A percentile compares a stretch with the other conserved stretches of the same genome.
phyloP scores from a whole-genome alignment of 2,888 invertebrate genomes.

The Tholera decimalis region DNA sequence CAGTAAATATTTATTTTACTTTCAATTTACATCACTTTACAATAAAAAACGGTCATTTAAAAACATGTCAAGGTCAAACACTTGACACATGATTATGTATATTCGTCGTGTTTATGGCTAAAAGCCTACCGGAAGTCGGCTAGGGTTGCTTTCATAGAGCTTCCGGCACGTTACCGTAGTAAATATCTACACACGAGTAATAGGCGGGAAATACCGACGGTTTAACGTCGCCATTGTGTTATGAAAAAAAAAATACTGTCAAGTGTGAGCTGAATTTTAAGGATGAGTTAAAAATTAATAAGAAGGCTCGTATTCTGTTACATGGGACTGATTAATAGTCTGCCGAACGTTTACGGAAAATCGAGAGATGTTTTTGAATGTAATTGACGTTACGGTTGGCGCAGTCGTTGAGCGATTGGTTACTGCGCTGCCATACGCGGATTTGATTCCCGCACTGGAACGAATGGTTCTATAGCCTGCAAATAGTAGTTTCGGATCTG shows the following conservation, averaged over 20 bases:
- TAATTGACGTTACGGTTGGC: too few relatives aligned
- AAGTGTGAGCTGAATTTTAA: conserved; percentile 27
- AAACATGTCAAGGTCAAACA: too few relatives aligned
- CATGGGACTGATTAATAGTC: too few relatives aligned
- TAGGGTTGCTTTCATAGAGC: conserved; percentile 70
- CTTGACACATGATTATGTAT: conserved; percentile 43
- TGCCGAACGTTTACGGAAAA: too few relatives aligned
- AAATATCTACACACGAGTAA: conserved; percentile 65
- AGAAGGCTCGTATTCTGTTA: too few relatives aligned
- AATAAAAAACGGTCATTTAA: too few relatives aligned
- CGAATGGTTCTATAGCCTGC: too few relatives aligned
- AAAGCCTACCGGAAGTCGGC: conserved; percentile 69
- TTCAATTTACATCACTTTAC: conserved; percentile 5
- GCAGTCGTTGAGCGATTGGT: too few relatives aligned
- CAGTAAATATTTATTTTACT: conserved; percentile 16
- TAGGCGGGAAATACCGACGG: conserved; percentile 63
- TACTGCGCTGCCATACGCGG: too few relatives aligned
- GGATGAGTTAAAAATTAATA: not conserved
- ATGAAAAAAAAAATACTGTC: conserved; percentile 56
- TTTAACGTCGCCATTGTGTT: conserved; percentile 61
- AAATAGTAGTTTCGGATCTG: too few relatives aligned
- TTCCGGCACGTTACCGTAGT: conserved; percentile 68
- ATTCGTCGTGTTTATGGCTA: conserved; percentile 63
- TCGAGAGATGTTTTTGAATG: too few relatives aligned
- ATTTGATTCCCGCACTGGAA: too few relatives aligned